Evolutionary conservation across 1,140 invertebrate genomes (phyloP).

Genomic region (Lasioglossum baleicum): DNA sequence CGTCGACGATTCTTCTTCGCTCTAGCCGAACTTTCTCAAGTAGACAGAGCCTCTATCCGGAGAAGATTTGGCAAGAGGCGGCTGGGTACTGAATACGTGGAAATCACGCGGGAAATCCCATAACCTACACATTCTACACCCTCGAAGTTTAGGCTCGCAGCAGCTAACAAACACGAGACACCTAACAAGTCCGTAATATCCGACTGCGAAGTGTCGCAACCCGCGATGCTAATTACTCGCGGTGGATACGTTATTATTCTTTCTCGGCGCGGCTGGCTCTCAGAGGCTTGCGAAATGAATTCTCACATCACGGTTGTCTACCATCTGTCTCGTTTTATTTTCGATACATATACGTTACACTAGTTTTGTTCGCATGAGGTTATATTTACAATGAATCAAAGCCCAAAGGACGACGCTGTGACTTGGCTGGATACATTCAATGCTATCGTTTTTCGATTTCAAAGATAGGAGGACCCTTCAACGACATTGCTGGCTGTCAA

Average conservation of each 20-base stretch:
- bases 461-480: too few relatives aligned
- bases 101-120: slow-evolving; percentile 71
- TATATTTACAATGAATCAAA: slow-evolving; percentile 69
- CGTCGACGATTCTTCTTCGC: neutral
- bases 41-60: neutral
- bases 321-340: slow-evolving; percentile 69
- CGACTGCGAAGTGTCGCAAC: slow-evolving; percentile 64
- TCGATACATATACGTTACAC: slow-evolving; percentile 70
- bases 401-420: neutral
- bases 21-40: slow-evolving; percentile 7
- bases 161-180: slow-evolving; percentile 32
- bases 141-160: slow-evolving; percentile 46
- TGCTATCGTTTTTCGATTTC: too few relatives aligned
- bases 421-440: neutral
- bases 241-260: slow-evolving; percentile 72
- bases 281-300: slow-evolving; percentile 76
- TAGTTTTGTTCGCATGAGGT: slow-evolving; percentile 65
- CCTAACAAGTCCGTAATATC: slow-evolving; percentile 48
- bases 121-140: slow-evolving; percentile 66
- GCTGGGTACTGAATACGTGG: slow-evolving; percentile 68
- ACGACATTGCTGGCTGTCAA: too few relatives aligned
- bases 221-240: slow-evolving; percentile 74
- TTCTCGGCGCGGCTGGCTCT: slow-evolving; percentile 54
- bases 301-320: slow-evolving; percentile 74
- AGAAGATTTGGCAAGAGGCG: slow-evolving; percentile 38